phyloP scores from a whole-genome alignment of 2,113 vertebrate genomes.

The Aptenodytes patagonicus region DNA sequence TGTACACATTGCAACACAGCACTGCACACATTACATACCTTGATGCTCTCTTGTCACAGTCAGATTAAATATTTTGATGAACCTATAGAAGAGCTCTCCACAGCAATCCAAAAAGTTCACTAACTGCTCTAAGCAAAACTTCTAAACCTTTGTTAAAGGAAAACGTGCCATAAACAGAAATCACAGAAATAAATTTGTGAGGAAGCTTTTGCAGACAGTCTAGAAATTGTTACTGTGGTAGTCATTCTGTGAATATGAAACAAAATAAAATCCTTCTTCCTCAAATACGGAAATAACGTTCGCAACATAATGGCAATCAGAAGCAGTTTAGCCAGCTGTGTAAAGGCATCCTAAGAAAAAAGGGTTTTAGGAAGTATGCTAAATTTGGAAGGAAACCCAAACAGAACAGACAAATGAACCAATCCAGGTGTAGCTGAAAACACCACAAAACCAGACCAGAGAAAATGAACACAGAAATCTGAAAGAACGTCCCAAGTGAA shows the following conservation, averaged over 20 bases:
- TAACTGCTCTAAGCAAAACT: neutral
- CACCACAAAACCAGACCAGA: neutral
- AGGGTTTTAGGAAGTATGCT: neutral
- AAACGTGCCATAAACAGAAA: neutral
- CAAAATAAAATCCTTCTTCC: neutral
- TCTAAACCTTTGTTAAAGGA: neutral
- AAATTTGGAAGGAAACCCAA: neutral
- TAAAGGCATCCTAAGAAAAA: neutral
- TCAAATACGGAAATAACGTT: neutral
- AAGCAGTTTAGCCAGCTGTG: neutral
- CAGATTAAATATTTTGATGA: neutral
- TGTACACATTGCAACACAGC: fast-evolving
- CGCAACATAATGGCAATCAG: neutral
- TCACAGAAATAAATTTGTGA: neutral
- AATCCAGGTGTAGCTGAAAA: neutral
- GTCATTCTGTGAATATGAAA: neutral
- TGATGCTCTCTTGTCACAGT: neutral
- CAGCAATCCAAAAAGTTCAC: neutral
- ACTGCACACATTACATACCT: neutral
- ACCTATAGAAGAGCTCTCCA: neutral
- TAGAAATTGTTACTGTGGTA: neutral
- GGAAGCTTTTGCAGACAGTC: neutral
- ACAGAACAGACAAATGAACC: neutral
- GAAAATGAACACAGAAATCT: neutral
- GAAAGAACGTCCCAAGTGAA: neutral